These are phyloP conservation scores for Stomorhina lunata DNA, from an alignment of 2,888 invertebrate genomes.

Conservation along the genomic window DNA sequence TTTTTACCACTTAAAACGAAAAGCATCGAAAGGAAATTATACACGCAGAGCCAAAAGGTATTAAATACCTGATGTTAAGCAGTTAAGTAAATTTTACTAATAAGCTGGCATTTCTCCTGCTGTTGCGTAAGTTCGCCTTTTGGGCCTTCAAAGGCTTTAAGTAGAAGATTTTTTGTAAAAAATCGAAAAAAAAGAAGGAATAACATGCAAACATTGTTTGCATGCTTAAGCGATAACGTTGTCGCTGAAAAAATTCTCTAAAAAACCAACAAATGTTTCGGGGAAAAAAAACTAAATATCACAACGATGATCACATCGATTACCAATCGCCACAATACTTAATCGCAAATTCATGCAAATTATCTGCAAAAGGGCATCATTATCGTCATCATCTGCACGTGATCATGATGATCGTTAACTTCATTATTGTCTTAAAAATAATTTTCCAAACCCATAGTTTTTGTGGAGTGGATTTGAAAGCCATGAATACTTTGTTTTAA, in stretches of 20 bases:
- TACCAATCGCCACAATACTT: constrained; percentile 66
- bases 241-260: constrained; percentile 45
- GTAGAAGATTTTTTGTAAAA: too few relatives aligned
- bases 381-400: constrained; percentile 34
- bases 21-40: neutral
- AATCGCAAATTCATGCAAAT: constrained; percentile 71
- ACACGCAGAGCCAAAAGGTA: neutral
- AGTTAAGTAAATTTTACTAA: too few relatives aligned
- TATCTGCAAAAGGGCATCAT: constrained; percentile 68
- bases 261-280: neutral
- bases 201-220: constrained; percentile 66
- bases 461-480: constrained; percentile 15
- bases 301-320: constrained; percentile 66
- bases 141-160: neutral
- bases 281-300: constrained; percentile 50
- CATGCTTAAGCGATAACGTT: constrained; percentile 58
- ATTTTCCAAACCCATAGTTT: neutral
- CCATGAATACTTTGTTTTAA: constrained; percentile 35
- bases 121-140: constrained; percentile 52
- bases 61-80: too few relatives aligned
- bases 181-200: neutral
- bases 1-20: constrained; percentile 62
- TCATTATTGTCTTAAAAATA: neutral
- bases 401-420: constrained; percentile 29
- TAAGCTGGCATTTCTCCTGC: constrained; percentile 13